Base-by-base conservation (phyloP, 2,113 vertebrate species). In the Cichladusa arquata region DNA sequence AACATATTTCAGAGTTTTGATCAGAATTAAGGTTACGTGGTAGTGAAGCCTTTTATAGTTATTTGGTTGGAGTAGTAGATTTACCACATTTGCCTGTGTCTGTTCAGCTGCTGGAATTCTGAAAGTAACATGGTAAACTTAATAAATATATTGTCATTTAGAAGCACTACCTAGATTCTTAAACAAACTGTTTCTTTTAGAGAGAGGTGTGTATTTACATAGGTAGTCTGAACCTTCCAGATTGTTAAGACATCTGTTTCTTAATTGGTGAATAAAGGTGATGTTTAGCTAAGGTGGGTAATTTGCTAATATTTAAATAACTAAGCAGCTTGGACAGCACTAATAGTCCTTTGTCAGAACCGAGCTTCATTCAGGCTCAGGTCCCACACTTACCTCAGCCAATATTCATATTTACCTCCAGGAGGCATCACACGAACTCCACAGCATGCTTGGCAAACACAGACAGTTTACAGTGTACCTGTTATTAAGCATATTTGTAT, bases 401-500 rank as follows among this genome's bases (percentile, higher is more conserved):
- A 51, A 19, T 66, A 36, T 16, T n/a, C 4, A 1, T 80, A 25
- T 51, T 92, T 81, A 54, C 11, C 15, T 83, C 56, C 24, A 12
- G 53, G 4, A 29, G 36, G 28, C 18, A 12, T 50, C 4, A 0
- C 16, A 3, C 2, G 17, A 67, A 36, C 12, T 22, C 45, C 19
- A 12, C 26, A 18, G 29, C 15, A 6, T 2, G 0, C 0, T 4
- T 69, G 71, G 31, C 28, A n/a, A 70, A 60, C 11, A 7, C 0
- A 0, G 28, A 10, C 6, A 2, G 44, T 84, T 91, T 78, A 72
- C 26, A 73, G 7, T 9, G 3, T 53, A 33, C 29, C 19, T 82
- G 8, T 38, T 73, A 29, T 15, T 54, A 56, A 74, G 8, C 4
- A 11, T 69, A 8, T 83, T 65, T 85, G 4, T 69, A 8, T 81